Evolutionary conservation across 2,888 invertebrate genomes (phyloP).

Genomic region (Baccha elongata): DNA sequence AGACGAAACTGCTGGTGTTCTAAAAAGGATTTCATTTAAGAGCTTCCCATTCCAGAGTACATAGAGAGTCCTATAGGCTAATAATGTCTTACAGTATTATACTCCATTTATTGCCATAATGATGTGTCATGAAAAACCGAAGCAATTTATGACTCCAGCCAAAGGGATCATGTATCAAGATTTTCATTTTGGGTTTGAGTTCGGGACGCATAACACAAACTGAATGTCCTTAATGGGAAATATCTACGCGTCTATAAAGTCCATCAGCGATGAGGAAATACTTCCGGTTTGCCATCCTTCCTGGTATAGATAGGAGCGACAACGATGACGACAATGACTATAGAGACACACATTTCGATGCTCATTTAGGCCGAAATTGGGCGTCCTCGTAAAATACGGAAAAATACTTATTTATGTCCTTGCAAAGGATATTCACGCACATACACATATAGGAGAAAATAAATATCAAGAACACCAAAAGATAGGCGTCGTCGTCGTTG

Average conservation of each 20-base stretch:
- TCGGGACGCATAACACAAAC: constrained; percentile 2
- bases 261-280: constrained; percentile 60
- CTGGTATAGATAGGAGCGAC: constrained; percentile 23
- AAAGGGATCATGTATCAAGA: constrained; percentile 73
- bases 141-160: constrained; percentile 67
- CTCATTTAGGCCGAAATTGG: constrained; percentile 63
- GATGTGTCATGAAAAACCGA: constrained; percentile 70
- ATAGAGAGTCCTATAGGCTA: constrained; percentile 27
- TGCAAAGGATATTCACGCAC: constrained; percentile 3
- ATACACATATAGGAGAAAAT: background rate
- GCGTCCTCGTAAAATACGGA: constrained; percentile 64
- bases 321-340: background rate
- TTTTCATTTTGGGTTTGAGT: constrained; percentile 47
- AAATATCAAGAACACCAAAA: constrained; percentile 60
- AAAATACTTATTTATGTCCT: constrained; percentile 66
- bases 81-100: constrained; percentile 62
- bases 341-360: constrained; percentile 52
- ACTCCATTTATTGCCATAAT: constrained; percentile 67
- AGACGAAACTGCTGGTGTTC: constrained; percentile 6
- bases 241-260: constrained; percentile 68
- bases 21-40: constrained; percentile 50
- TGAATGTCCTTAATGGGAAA: constrained; percentile 69
- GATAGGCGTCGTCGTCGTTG: constrained; percentile 35
- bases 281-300: constrained; percentile 48
- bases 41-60: background rate